These are phyloP conservation scores for Protonemura montana DNA, from an alignment of 2,888 invertebrate species.

Conservation along the genomic window DNA sequence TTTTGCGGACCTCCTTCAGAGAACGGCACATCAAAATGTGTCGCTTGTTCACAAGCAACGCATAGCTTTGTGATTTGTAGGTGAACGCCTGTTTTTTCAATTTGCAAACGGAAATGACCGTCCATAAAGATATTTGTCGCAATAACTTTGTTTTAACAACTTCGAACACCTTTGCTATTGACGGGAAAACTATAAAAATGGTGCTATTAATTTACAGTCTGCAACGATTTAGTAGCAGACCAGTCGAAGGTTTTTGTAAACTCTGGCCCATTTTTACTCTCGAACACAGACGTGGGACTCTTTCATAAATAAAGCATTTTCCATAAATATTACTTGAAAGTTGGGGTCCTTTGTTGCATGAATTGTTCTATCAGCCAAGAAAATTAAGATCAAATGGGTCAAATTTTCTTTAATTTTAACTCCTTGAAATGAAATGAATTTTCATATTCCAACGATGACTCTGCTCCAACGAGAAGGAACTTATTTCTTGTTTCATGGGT, in stretches of 20 bases:
- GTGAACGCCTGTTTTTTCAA: slow-evolving; percentile 28
- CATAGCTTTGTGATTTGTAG: not conserved
- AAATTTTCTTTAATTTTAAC: not conserved
- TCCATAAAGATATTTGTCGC: slow-evolving; percentile 25
- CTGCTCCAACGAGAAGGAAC: not conserved
- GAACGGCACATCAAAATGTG: not conserved
- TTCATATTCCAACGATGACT: too few relatives aligned
- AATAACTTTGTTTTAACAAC: slow-evolving; percentile 34
- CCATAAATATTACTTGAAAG: not conserved
- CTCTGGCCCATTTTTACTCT: not conserved
- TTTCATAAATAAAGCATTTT: not conserved
- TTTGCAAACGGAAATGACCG: slow-evolving; percentile 24
- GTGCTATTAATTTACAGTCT: slow-evolving; percentile 5
- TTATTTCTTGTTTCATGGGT: too few relatives aligned
- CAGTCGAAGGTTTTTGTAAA: not conserved
- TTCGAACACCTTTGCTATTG: not conserved
- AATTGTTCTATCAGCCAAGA: not conserved
- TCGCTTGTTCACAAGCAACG: not conserved
- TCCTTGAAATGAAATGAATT: not conserved
- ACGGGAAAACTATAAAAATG: slow-evolving; percentile 18
- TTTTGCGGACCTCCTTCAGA: not conserved
- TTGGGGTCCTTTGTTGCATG: too few relatives aligned
- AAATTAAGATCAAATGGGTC: not conserved
- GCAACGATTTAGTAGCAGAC: not conserved
- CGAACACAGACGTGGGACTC: not conserved